Evolutionary conservation across 2,888 invertebrate species (phyloP).

Genomic region (Trilocha varians): DNA sequence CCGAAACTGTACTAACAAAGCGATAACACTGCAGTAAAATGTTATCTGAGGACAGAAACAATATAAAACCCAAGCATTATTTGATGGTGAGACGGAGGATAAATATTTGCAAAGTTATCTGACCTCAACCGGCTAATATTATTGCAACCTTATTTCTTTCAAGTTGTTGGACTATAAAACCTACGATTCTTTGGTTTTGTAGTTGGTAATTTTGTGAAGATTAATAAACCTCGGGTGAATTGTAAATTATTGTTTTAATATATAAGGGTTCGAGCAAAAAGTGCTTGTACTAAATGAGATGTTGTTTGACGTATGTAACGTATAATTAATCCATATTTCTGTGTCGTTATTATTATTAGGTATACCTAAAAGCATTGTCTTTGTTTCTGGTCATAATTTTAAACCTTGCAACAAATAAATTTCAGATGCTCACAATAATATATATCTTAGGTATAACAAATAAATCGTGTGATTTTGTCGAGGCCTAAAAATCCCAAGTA

Average conservation of each 20-base stretch:
- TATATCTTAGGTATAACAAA: no score
- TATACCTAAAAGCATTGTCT: no score
- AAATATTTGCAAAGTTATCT: conserved; percentile 2
- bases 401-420: no score
- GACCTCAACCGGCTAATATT: not conserved
- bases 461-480: no score
- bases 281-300: not conserved
- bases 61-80: conserved; percentile 1
- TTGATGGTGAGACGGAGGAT: not conserved
- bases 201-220: not conserved
- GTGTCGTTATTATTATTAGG: no score
- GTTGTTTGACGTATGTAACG: conserved; percentile 1
- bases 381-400: no score
- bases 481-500: no score
- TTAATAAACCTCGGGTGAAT: conserved; percentile 1
- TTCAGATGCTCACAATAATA: no score
- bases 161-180: not conserved
- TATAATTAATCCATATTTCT: no score
- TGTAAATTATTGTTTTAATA: not conserved
- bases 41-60: not conserved
- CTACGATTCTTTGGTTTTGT: not conserved
- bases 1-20: not conserved
- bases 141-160: not conserved
- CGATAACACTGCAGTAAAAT: not conserved
- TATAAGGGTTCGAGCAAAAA: conserved; percentile 1